Conservation (phyloP, 2,797 vertebrate species). For the Furcifer pardalis region DNA sequence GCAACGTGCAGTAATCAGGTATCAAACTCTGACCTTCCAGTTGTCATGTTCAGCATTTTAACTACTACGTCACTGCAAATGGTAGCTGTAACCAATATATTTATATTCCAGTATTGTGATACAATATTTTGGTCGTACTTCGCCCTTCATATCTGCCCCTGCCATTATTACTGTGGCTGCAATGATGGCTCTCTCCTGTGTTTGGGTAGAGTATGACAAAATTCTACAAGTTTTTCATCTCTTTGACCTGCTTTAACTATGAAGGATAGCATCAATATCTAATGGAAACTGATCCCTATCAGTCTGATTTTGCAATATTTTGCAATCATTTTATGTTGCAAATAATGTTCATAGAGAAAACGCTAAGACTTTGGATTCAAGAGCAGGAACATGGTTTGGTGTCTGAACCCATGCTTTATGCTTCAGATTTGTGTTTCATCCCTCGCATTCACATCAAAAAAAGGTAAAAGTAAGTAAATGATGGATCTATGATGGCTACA, state of each 20-base stretch:
- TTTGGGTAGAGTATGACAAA: neutral
- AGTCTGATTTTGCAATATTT: neutral
- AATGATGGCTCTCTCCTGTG: neutral
- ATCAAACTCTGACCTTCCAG: too few relatives aligned
- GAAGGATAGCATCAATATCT: neutral
- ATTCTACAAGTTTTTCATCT: neutral
- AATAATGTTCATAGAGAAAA: neutral
- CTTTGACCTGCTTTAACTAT: neutral
- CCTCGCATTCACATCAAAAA: neutral
- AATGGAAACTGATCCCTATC: neutral
- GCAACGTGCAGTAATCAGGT: too few relatives aligned
- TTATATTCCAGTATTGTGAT: too few relatives aligned
- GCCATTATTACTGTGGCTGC: too few relatives aligned
- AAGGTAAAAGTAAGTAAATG: too few relatives aligned
- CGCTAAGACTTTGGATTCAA: neutral
- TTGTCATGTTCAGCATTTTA: too few relatives aligned
- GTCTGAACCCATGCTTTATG: neutral
- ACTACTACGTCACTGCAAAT: too few relatives aligned
- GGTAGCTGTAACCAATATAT: too few relatives aligned
- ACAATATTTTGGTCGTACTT: too few relatives aligned
- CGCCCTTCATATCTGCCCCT: too few relatives aligned
- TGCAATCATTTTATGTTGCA: neutral
- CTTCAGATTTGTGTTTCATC: neutral
- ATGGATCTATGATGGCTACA: too few relatives aligned
- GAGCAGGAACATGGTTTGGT: neutral